Base-by-base conservation (phyloP, 2,797 vertebrate genomes). In the Aldrovandia affinis region DNA sequence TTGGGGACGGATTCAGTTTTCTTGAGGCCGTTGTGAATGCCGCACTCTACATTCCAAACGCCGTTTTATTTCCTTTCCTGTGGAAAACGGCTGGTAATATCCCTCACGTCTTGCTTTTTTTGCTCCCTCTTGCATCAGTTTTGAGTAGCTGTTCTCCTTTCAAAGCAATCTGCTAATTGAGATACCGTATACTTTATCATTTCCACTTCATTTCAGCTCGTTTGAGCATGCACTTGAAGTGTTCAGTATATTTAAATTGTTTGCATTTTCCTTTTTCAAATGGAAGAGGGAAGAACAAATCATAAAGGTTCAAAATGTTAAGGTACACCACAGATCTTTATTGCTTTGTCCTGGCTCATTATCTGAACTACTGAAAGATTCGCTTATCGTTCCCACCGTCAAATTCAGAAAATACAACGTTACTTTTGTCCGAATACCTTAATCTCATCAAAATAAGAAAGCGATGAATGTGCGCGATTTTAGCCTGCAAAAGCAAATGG, bases 121-220 rank as follows among this genome's bases (percentile, higher is more conserved):
- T 75, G 39, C 70, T 75, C 39, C 20, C 36, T n/a, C 36, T 75
- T 75, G 70, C 70, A 42, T 75, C 70, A 75, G 70, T 8, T 75
- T 44, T 25, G 39, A 44, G 39, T 44, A 20, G 39, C 70, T 3
- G 22, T 9, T 75, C 70, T 70, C 33, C 65, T 42, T 75, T 44
- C 39, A 75, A 5, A 42, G 39, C 44, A 42, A 44, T 44, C 39
- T 4, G 7, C 36, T 44, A 42, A 44, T 75, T n/a, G 7, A 75
- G 70, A 75, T 44, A 18, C 15, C 18, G 14, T 70, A 20, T 15
- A 9, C 22, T 75, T 44, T 44, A 42, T 0, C 18, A 15, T 57
- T 57, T 57, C 18, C 65, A 70, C 36, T 75, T 75, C 36, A 25
- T 15, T 75, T 44, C 70, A 25, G 36, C 39, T 75, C 70, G 5